Percentiles rank a stretch among this genome's conserved stretches.
Conservation (phyloP, 2,797 vertebrate genomes). For the Trematocara caparti region DNA sequence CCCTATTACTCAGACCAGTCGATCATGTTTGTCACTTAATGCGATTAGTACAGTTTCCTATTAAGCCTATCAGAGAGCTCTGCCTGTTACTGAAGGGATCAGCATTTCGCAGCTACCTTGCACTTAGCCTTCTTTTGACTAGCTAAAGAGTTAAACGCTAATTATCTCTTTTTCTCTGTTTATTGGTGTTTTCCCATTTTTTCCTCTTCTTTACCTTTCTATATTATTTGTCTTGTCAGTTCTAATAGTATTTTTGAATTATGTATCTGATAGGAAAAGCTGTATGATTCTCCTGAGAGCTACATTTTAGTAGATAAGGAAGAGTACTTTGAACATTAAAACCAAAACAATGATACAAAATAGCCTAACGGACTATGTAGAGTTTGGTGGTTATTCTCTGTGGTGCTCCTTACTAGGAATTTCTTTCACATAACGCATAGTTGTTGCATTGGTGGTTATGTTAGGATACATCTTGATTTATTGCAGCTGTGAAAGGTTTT, state of each 20-base stretch:
- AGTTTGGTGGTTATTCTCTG: not conserved
- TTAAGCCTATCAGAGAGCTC: conserved; percentile 62
- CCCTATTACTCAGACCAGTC: conserved; percentile 70
- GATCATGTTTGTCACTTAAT: conserved; percentile 78
- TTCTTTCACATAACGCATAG: not conserved
- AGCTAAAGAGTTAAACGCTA: conserved; percentile 24
- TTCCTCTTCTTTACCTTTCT: not conserved
- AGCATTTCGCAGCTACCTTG: not conserved
- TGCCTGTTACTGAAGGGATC: conserved; percentile 46
- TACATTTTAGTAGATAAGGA: not conserved
- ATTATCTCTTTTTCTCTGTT: not conserved
- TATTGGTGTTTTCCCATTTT: not conserved
- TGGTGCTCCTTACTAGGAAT: not conserved
- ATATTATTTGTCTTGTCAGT: not conserved
- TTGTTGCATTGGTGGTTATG: not conserved
- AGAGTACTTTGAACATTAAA: not conserved
- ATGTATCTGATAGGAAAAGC: not conserved
- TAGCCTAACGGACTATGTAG: not conserved
- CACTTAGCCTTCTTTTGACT: conserved; percentile 14
- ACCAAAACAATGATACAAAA: not conserved
- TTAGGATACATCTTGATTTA: not conserved
- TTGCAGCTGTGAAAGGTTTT: not conserved
- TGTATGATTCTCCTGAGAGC: not conserved
- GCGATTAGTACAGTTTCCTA: conserved; percentile 72
- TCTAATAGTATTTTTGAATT: not conserved